Conservation (phyloP, 1,140 invertebrate genomes). For the Lordiphosa mommai region DNA sequence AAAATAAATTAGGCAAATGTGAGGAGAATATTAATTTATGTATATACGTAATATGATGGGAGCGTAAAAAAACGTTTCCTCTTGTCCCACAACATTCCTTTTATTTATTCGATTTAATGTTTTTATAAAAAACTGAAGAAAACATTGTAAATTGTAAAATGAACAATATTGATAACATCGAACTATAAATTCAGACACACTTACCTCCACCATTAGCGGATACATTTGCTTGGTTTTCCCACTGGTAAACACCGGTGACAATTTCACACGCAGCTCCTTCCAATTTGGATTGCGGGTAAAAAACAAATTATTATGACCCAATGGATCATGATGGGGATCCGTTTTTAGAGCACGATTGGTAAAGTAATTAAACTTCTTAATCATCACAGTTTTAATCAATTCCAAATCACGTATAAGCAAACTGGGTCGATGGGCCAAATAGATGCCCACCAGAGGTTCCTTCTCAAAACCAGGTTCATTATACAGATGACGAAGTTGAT, state of each 20-base stretch:
- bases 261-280: constrained; percentile 80
- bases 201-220: constrained; percentile 79
- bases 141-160: no score
- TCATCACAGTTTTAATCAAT: constrained; percentile 80
- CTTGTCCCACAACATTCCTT: no score
- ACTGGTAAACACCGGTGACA: constrained; percentile 81
- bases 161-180: no score
- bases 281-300: constrained; percentile 71
- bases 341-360: constrained; percentile 49
- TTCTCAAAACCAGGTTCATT: constrained; percentile 40
- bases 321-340: constrained; percentile 49
- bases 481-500: constrained; percentile 37
- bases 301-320: constrained; percentile 63
- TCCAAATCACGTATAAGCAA: constrained; percentile 81
- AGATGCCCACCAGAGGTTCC: constrained; percentile 72
- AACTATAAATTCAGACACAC: no score
- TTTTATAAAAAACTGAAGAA: no score
- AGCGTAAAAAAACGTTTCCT: no score
- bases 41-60: no score
- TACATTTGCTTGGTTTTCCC: constrained; percentile 82
- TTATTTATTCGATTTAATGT: no score
- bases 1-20: no score
- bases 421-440: constrained; percentile 74
- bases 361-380: constrained; percentile 80
- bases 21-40: no score